Base-by-base conservation (phyloP, 2,113 vertebrate genomes). In the Daphoenositta chrysoptera region DNA sequence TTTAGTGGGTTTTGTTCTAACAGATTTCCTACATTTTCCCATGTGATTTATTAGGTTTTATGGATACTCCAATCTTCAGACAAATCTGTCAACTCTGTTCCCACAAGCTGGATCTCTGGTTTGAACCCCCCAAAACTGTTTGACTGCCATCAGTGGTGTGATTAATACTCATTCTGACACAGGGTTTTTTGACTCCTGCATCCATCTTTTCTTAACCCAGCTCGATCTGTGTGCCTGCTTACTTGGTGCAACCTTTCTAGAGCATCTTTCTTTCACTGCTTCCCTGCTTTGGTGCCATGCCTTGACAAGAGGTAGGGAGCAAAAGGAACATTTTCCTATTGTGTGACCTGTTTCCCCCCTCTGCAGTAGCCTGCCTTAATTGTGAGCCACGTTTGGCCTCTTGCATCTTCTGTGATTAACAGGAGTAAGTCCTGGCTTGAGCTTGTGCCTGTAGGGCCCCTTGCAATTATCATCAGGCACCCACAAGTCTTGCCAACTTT, bases 381-480 rank as follows among this genome's bases (percentile, higher is more conserved):
- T 97, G 82, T 91, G 91, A 20, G n/a, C 77, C 77, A 60, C 13
- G 12, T 90, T 94, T 93, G 93, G 94, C 77, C 94, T 95, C 83
- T 94, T 85, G 89, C 86, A 90, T 96, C 71, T 93, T 83, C 76
- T 90, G 80, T 91, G 91, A 97, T 93, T 97, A 98, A 94, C 48
- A 20, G 22, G 81, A 97, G 89, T 97, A 97, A 97, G 95, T 95
- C 91, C 90, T 97, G 97, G 95, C 96, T 97, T 96, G 95, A 97
- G 81, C 76, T 45, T 72, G 50, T 97, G 97, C 97, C 97, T 96
- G 61, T 91, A 95, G 94, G 97, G 97, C 94, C 91, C 81, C 86
- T 96, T 96, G 96, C 96, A 97, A 96, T 98, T 97, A 97, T 96
- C 91, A 93, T 97, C 94, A 97, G 97, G 97, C 98, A 98, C 97